Conservation (phyloP, 2,113 vertebrate genomes). For the Lutjanus erythropterus region DNA sequence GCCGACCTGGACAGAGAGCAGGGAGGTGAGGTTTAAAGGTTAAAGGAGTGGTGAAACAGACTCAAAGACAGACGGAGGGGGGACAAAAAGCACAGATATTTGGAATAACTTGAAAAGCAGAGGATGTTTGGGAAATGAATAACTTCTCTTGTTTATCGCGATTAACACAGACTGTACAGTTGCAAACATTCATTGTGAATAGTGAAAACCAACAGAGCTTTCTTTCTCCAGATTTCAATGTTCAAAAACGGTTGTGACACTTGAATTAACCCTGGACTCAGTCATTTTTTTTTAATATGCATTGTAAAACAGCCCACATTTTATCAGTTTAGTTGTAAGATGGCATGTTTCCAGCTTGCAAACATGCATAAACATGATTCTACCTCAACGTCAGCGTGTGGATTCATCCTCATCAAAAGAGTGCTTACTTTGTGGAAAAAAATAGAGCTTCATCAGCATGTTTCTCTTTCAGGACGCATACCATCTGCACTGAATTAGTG, state of each 20-base stretch:
- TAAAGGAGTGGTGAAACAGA: neutral
- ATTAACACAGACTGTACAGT: conserved; percentile 13
- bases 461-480: conserved; percentile 19
- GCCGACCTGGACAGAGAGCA: conserved; percentile 78
- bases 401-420: conserved; percentile 42
- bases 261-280: conserved; percentile 44
- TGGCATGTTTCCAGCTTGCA: conserved; percentile 42
- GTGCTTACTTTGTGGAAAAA: conserved; percentile 31
- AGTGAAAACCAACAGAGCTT: neutral
- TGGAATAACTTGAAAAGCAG: neutral
- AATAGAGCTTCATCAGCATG: conserved; percentile 33
- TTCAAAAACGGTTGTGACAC: conserved; percentile 35
- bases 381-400: neutral
- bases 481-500: conserved; percentile 23
- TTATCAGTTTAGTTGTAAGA: conserved; percentile 19
- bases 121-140: conserved; percentile 2
- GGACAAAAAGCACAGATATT: neutral
- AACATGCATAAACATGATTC: conserved; percentile 54
- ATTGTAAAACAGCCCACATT: conserved; percentile 37
- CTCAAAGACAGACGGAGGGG: neutral
- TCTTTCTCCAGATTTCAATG: conserved; percentile 2
- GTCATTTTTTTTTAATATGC: conserved; percentile 21
- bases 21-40: neutral
- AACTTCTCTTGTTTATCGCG: neutral
- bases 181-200: conserved; percentile 1